Base-by-base conservation (phyloP, 2,113 vertebrate genomes). In the Notarius quadriscutis region DNA sequence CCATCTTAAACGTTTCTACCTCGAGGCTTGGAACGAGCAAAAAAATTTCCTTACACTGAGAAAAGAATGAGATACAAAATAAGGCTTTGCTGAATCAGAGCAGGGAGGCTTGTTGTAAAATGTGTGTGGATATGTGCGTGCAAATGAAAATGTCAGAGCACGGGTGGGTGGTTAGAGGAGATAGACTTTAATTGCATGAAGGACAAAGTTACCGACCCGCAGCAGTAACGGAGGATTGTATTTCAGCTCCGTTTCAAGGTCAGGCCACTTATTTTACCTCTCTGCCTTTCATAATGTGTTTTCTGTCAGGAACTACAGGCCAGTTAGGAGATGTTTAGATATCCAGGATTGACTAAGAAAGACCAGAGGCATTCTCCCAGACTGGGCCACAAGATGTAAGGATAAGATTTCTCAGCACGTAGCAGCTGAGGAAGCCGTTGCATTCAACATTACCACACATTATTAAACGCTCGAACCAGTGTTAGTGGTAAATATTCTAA, bases 221-320 rank as follows among this genome's bases (percentile, higher is more conserved):
- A 92, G 94, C 93, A 93, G 93, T 94, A 94, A 95, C 91, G 90
- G 94, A 93, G 94, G 95, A 95, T 95, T 95, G 94, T 94, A 93
- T 95, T 95, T 94, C 94, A 94, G 94, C 93, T 92, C 93, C 93
- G 93, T 93, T 94, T 93, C 94, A 95, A 95, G 95, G 95, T 95
- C 95, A 95, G 91, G 89, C 93, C 93, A 94, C 94, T 95, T 96
- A 95, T 94, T 95, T 94, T 95, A 95, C 94, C 93, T 95, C 91
- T 88, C 92, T 94, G 94, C 94, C 95, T 95, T 95, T 92, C 91
- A 93, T 95, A 95, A 94, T 95, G 93, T 94, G 93, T 92, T 94
- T 94, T 94, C 93, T 89, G 87, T 94, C 93, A 93, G 93, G 92
- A 93, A 93, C 92, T 57, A 78, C 62, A 30, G 27, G 81, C 65